These are phyloP conservation scores for Xestia ashworthii DNA, from an alignment of 2,888 invertebrate species.

Conservation along the genomic window DNA sequence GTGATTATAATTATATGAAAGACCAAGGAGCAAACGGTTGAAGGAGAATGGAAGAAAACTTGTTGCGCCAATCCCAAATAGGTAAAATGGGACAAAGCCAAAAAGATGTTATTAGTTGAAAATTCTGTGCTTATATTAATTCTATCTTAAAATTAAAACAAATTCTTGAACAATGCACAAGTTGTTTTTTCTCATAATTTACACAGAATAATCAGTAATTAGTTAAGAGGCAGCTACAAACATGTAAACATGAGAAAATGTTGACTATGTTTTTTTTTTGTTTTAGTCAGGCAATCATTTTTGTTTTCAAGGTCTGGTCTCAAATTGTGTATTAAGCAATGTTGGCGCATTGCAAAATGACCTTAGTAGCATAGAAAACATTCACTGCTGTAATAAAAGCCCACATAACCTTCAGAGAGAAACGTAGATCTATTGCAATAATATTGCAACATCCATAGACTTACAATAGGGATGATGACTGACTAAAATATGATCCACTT, in stretches of 20 bases:
- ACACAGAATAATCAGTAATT: slow-evolving; percentile 7
- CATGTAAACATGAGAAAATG: not conserved
- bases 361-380: slow-evolving; percentile 50
- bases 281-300: not conserved
- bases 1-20: not conserved
- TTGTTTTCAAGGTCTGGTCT: not conserved
- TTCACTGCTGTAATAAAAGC: slow-evolving; percentile 22
- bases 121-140: not conserved
- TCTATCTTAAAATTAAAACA: not conserved
- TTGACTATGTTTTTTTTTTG: not conserved
- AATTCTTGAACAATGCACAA: not conserved
- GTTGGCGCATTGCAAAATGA: slow-evolving; percentile 35
- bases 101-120: not conserved
- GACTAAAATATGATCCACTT: too few species aligned
- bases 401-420: slow-evolving; percentile 32
- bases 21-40: not conserved
- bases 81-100: fast-evolving
- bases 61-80: not conserved
- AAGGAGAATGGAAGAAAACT: not conserved
- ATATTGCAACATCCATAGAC: slow-evolving; percentile 20
- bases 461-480: too few species aligned
- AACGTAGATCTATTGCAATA: slow-evolving; percentile 30
- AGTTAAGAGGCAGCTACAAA: not conserved
- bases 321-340: slow-evolving; percentile 14
- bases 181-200: not conserved